A percentile compares a stretch with the other conserved stretches of the same genome.
Conservation (phyloP, 1,140 invertebrate genomes). For the Bombus picipes region DNA sequence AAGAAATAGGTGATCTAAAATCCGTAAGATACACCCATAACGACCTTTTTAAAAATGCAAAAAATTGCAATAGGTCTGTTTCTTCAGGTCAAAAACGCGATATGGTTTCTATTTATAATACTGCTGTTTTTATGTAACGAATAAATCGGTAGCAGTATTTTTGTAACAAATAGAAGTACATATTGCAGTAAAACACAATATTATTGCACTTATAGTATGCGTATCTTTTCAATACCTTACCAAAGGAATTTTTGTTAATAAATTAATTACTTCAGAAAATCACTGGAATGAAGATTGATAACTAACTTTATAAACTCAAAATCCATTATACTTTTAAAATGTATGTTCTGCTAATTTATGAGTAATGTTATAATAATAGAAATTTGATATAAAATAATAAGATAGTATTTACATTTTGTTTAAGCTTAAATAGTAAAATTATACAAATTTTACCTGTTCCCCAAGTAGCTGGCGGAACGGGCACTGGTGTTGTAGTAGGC, state of each 20-base stretch:
- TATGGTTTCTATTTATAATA: background rate
- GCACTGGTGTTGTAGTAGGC: slow-evolving; percentile 76
- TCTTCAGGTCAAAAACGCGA: background rate
- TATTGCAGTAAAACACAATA: background rate
- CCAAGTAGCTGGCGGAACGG: slow-evolving; percentile 70
- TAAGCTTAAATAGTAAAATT: slow-evolving; percentile 4
- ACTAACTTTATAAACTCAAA: background rate
- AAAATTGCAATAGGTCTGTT: slow-evolving; percentile 17
- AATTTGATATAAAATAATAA: slow-evolving; percentile 1
- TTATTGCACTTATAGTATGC: background rate
- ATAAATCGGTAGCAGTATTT: background rate
- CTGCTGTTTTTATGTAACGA: background rate
- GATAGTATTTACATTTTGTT: background rate
- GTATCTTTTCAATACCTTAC: background rate
- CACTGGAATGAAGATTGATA: background rate
- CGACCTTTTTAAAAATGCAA: slow-evolving; percentile 27
- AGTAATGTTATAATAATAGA: background rate
- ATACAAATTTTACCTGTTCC: slow-evolving; percentile 69
- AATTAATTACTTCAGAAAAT: background rate
- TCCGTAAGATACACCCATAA: slow-evolving; percentile 11
- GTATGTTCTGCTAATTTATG: slow-evolving; percentile 8
- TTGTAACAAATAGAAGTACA: background rate
- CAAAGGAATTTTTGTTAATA: background rate
- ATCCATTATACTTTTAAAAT: background rate
- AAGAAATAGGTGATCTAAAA: slow-evolving; percentile 10